Evolutionary conservation across 2,113 vertebrate genomes (phyloP).

Genomic region (Cryptomyrus ogoouensis): DNA sequence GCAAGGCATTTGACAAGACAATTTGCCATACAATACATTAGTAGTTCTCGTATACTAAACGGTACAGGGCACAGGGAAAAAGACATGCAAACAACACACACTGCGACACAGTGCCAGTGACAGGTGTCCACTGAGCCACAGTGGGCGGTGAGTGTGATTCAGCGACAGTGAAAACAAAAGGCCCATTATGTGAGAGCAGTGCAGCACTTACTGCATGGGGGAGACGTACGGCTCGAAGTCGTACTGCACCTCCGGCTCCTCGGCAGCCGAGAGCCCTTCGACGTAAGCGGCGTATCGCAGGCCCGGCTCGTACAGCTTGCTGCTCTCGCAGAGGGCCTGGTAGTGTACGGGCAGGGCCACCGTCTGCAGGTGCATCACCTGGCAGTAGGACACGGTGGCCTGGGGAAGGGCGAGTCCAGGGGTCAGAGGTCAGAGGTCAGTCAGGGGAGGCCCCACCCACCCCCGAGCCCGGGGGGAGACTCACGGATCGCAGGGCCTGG

Average conservation of each 20-base stretch:
- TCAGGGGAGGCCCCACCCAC: rapidly evolving
- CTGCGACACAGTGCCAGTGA: neutral
- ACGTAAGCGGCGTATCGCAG: slow-evolving; percentile 87
- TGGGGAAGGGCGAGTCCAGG: slow-evolving; percentile 27
- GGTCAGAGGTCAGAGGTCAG: rapidly evolving
- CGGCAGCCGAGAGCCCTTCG: slow-evolving; percentile 71
- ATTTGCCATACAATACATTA: neutral
- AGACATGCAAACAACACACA: neutral
- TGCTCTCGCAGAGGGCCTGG: slow-evolving; percentile 94
- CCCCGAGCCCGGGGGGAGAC: slow-evolving; percentile 28
- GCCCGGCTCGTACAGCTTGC: slow-evolving; percentile 88
- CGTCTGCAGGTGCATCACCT: slow-evolving; percentile 93
- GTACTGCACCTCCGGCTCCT: slow-evolving; percentile 70
- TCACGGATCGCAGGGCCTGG: slow-evolving; percentile 82
- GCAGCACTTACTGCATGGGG: slow-evolving; percentile 51
- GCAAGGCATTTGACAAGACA: neutral
- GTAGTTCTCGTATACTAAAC: neutral
- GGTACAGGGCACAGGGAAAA: neutral
- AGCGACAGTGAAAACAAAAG: neutral
- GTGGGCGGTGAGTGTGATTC: neutral
- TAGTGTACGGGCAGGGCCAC: slow-evolving; percentile 83
- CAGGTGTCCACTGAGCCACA: neutral
- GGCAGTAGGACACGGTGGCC: slow-evolving; percentile 96
- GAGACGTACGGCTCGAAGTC: slow-evolving; percentile 75
- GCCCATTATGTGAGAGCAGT: neutral